Percentiles rank a stretch among this genome's conserved stretches.
Conservation (phyloP, 2,888 invertebrate genomes). For the Netelia melanura region DNA sequence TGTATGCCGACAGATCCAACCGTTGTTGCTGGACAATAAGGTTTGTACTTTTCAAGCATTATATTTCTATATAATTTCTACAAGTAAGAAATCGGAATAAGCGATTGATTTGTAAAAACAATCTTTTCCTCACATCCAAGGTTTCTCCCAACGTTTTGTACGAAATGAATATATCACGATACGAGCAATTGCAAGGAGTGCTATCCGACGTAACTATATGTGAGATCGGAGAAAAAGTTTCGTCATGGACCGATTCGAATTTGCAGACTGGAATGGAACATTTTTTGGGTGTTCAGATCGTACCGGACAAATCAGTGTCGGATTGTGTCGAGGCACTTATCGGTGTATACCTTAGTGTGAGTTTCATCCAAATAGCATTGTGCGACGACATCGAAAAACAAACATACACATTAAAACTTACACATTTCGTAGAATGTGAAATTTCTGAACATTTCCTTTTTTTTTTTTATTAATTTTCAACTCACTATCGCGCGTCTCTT, state of each 20-base stretch:
- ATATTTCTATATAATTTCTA: neutral
- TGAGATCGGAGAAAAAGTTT: constrained; percentile 78
- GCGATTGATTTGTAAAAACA: constrained; percentile 75
- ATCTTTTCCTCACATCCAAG: constrained; percentile 75
- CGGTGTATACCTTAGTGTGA: constrained; percentile 89
- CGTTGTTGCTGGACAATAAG: constrained; percentile 80
- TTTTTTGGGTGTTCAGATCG: constrained; percentile 85
- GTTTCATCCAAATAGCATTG: constrained; percentile 52
- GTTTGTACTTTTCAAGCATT: constrained; percentile 68
- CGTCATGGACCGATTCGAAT: constrained; percentile 80
- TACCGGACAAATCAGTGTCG: constrained; percentile 90
- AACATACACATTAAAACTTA: too few species aligned
- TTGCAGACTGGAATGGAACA: constrained; percentile 85
- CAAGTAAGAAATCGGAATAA: constrained; percentile 1
- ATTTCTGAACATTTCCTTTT: too few species aligned
- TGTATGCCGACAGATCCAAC: constrained; percentile 86
- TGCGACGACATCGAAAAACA: neutral
- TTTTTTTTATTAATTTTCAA: too few species aligned
- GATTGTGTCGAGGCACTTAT: constrained; percentile 95
- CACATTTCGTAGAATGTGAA: too few species aligned
- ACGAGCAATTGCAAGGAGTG: constrained; percentile 85
- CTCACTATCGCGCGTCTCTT: too few species aligned
- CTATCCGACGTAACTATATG: constrained; percentile 80
- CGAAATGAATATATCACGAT: constrained; percentile 84
- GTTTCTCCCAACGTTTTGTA: constrained; percentile 86